These are phyloP conservation scores for Mesodorylaimus sp. DNA, from an alignment of 2,888 invertebrate genomes.

Conservation along the genomic window DNA sequence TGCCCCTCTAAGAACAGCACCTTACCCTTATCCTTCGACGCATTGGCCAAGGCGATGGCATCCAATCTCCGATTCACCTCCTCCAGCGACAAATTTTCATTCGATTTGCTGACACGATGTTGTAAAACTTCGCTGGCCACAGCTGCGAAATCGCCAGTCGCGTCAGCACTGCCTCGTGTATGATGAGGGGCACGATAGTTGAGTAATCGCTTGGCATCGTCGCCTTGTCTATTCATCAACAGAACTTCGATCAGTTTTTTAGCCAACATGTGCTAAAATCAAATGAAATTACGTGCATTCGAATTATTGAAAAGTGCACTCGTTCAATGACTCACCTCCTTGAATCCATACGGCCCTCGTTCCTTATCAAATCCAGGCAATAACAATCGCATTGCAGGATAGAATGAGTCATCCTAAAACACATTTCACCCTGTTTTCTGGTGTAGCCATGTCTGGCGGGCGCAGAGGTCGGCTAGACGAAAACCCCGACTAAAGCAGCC, in stretches of 20 bases:
- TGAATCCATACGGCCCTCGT: constrained; percentile 60
- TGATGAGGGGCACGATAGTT: constrained; percentile 39
- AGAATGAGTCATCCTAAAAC: constrained; percentile 36
- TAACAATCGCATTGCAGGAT: constrained; percentile 55
- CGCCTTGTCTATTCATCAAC: constrained; percentile 48
- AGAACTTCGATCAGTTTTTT: constrained; percentile 52
- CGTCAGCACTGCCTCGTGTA: too few species aligned
- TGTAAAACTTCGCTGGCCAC: constrained; percentile 5
- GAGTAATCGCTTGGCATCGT: constrained; percentile 40
- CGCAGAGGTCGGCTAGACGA: too few species aligned
- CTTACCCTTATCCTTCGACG: constrained; percentile 34
- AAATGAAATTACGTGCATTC: neutral
- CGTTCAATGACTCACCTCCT: constrained; percentile 39
- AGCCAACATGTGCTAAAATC: constrained; percentile 44
- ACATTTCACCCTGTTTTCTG: too few species aligned
- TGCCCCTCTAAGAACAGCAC: constrained; percentile 20
- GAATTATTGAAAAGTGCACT: neutral
- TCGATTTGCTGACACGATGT: neutral
- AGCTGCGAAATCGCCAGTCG: constrained; percentile 8
- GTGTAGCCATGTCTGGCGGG: too few species aligned
- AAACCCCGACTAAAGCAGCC: too few species aligned
- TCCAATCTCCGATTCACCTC: constrained; percentile 58
- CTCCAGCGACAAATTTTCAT: constrained; percentile 43
- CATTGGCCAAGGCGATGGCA: constrained; percentile 49
- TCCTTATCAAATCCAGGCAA: constrained; percentile 59